Evolutionary conservation across 2,113 vertebrate species (phyloP).

Genomic region (Scophthalmus maximus): DNA sequence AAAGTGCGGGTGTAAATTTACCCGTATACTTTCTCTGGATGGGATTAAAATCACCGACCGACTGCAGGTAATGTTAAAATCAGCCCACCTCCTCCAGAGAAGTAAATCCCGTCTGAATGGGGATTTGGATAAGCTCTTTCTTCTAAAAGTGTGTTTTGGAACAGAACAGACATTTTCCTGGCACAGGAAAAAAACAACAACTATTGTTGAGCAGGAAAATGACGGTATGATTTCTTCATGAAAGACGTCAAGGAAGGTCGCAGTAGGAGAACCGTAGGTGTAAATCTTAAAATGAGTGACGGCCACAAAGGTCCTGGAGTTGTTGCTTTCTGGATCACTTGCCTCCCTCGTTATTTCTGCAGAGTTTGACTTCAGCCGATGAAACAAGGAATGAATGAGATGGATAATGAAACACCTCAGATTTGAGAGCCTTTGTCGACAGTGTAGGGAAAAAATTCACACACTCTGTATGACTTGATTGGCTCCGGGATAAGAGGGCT

Average conservation of each 20-base stretch:
- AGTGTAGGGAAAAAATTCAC: not conserved
- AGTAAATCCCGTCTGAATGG: not conserved
- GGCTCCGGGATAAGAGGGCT: slow-evolving; percentile 19
- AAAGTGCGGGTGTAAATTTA: not conserved
- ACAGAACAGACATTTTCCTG: not conserved
- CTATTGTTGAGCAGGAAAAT: too few species aligned
- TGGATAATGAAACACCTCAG: slow-evolving; percentile 25
- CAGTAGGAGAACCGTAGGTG: not conserved
- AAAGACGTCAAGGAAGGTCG: not conserved
- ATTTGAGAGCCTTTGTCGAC: not conserved
- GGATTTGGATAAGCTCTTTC: not conserved
- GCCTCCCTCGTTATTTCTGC: not conserved
- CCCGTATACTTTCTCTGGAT: not conserved
- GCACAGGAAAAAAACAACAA: not conserved
- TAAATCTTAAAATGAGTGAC: not conserved
- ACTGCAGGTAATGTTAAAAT: not conserved
- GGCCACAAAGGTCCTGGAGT: not conserved
- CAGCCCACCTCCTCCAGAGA: not conserved
- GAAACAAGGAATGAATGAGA: slow-evolving; percentile 11
- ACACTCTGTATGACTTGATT: slow-evolving; percentile 3
- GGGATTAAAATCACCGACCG: not conserved
- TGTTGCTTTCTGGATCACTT: not conserved
- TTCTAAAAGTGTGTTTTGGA: not conserved
- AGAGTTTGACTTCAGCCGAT: slow-evolving; percentile 27
- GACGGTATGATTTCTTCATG: too few species aligned